Base-by-base conservation (phyloP, 2,888 invertebrate species). In the Drosophila neotestacea region DNA sequence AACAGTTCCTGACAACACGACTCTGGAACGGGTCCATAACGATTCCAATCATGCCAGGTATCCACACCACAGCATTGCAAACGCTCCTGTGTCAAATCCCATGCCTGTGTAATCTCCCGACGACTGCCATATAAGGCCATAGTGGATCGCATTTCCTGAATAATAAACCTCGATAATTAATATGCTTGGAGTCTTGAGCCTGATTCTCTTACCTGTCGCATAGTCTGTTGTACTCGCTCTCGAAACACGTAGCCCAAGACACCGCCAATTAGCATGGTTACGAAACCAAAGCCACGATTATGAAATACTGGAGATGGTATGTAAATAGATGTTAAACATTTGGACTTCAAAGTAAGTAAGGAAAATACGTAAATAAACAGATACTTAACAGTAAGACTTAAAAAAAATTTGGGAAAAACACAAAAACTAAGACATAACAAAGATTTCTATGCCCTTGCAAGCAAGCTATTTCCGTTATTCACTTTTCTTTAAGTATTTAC, bases 221-320 rank as follows among this genome's bases (percentile, higher is more conserved):
- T 94, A 0, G 96, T 95, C 47, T 94, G 94, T 58, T 95, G 93
- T 36, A 98, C 96, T 92, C 97, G 96, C 90, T 96, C 96, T 47
- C 97, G 94, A 93, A 98, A 98, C 54, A 98, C 97, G 91, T 97
- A 98, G 59, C 97, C 97, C 62, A 98, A 94, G 73, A 98, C 96
- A 46, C 97, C 98, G 39, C 98, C 98, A 69, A 98, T 96, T 76
- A 98, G 93, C 95, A 98, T 96, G 73, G 96, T 96, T 73, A 98
- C 96, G 93, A 98, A 81, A 98, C 95, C 81, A 98, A 94, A 91
- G 98, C 95, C 55, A 98, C 94, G 28, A 97, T 94, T 85, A 98
- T 96, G 93, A 98, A 97, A 93, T 97, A 97, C 97, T 97, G 94
- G 74, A 75, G 78, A 80, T 75, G 65, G 52, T 67, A 52, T 41